These are phyloP conservation scores for Sus cebifrons DNA, from an alignment of 2,797 vertebrate species.

Conservation along the genomic window DNA sequence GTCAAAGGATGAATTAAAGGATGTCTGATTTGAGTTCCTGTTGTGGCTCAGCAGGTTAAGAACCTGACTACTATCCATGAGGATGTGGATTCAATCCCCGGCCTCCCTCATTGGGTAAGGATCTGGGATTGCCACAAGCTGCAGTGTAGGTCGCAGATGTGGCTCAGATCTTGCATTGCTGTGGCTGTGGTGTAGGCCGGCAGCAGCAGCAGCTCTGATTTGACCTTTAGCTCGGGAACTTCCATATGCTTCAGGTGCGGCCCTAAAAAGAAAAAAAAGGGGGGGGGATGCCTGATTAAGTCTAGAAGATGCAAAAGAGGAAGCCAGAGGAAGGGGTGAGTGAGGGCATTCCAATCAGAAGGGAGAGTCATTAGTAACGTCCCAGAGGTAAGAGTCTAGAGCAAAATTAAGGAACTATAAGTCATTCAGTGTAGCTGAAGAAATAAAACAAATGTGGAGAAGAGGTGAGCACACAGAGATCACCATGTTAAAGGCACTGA, in stretches of 20 bases:
- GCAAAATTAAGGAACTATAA: constrained; percentile 1
- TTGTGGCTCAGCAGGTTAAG: too few species aligned
- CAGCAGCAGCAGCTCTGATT: too few species aligned
- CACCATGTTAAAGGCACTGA: not conserved
- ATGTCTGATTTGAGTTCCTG: not conserved
- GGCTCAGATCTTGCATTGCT: too few species aligned
- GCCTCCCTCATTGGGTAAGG: too few species aligned
- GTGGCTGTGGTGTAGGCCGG: too few species aligned
- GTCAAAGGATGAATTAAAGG: constrained; percentile 56
- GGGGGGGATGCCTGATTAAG: not conserved
- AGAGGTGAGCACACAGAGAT: not conserved
- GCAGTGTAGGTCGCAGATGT: too few species aligned
- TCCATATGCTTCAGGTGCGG: too few species aligned
- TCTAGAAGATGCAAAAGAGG: constrained; percentile 48
- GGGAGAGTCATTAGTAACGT: not conserved
- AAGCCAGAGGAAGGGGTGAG: constrained; percentile 3
- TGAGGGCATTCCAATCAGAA: constrained; percentile 41
- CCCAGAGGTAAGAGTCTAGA: constrained; percentile 39
- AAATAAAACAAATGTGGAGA: constrained; percentile 40
- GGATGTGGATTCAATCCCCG: too few species aligned
- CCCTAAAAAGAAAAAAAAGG: too few species aligned
- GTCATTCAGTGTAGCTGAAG: constrained; percentile 24
- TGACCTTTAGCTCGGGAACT: too few species aligned
- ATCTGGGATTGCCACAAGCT: too few species aligned
- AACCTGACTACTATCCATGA: too few species aligned